These are phyloP conservation scores for Paraescarpia echinospica DNA, from an alignment of 1,140 invertebrate species.

Conservation along the genomic window DNA sequence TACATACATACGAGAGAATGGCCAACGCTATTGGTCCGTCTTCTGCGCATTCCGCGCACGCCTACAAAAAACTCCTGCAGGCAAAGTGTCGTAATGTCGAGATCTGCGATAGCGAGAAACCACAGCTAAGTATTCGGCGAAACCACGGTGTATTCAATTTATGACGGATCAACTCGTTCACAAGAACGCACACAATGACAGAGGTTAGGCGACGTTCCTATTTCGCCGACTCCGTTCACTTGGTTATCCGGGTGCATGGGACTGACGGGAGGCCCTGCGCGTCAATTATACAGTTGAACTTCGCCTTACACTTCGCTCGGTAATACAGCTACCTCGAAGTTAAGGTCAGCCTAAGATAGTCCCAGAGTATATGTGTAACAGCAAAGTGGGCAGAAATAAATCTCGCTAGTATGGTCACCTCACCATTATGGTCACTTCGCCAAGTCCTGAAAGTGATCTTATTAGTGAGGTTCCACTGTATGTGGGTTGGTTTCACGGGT, in stretches of 20 bases:
- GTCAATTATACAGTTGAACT: neutral
- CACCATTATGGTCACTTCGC: too few species aligned
- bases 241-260: neutral
- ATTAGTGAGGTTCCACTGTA: too few species aligned
- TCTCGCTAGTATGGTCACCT: too few species aligned
- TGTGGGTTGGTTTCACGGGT: neutral
- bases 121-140: neutral
- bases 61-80: neutral
- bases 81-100: neutral
- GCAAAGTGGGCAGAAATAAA: too few species aligned
- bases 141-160: neutral
- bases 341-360: too few species aligned
- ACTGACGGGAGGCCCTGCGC: neutral
- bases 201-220: neutral
- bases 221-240: neutral
- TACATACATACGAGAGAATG: neutral
- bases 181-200: neutral
- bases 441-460: too few species aligned
- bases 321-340: too few species aligned
- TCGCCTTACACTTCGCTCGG: too few species aligned
- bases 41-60: neutral
- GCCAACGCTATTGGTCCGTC: neutral
- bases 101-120: neutral
- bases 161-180: neutral
- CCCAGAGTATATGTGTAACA: too few species aligned